Evolutionary conservation across 2,888 invertebrate genomes (phyloP).

Genomic region (Drosophila macrospina): DNA sequence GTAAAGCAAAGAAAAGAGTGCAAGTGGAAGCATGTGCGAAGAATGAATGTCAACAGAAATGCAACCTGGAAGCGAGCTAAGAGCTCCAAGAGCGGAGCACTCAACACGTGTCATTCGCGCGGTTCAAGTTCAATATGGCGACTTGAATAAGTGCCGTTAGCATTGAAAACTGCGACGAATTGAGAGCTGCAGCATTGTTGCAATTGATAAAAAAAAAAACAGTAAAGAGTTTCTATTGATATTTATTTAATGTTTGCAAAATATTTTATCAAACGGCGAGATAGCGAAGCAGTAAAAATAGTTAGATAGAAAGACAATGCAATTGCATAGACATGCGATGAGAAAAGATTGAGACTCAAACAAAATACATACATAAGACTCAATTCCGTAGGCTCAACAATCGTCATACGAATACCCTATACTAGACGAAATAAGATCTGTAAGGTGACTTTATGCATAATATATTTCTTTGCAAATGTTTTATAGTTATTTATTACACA

Average conservation of each 20-base stretch:
- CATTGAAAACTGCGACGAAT: constrained; percentile 47
- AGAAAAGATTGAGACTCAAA: constrained; percentile 12
- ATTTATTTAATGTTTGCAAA: background rate
- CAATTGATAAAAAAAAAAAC: constrained; percentile 15
- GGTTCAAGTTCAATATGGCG: constrained; percentile 72
- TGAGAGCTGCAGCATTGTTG: constrained; percentile 10
- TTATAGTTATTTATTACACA: background rate
- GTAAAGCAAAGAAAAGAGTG: constrained; percentile 4
- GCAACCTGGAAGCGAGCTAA: constrained; percentile 21
- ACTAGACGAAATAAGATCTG: background rate
- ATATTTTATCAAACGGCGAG: constrained; percentile 5
- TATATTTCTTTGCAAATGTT: background rate
- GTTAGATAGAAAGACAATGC: background rate
- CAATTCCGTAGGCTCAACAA: background rate
- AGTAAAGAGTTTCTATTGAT: background rate
- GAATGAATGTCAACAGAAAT: constrained; percentile 38
- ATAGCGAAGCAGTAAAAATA: constrained; percentile 12
- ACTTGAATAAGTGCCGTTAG: constrained; percentile 51
- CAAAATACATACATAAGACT: constrained; percentile 10
- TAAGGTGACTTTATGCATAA: background rate
- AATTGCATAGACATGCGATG: constrained; percentile 26
- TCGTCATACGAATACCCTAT: background rate
- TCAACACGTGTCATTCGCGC: constrained; percentile 64
- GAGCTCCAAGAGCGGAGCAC: constrained; percentile 17
- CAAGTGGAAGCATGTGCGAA: constrained; percentile 36